Conservation (phyloP, 1,140 invertebrate species). For the Bombus superbus region DNA sequence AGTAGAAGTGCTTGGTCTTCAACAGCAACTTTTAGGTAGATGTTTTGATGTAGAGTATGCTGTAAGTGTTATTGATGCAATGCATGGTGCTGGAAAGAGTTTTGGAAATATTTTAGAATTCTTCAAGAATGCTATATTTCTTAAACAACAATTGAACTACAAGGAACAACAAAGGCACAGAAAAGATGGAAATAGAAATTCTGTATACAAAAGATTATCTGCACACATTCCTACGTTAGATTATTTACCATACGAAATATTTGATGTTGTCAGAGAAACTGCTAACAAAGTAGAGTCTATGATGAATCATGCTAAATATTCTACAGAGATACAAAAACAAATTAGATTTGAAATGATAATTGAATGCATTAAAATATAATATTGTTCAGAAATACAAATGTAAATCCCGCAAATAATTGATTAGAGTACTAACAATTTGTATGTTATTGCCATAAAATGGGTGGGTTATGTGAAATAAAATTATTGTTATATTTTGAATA, state of each 20-base stretch:
- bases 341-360: conserved; percentile 29
- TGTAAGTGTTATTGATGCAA: conserved; percentile 93
- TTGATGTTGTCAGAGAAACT: conserved; percentile 92
- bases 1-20: conserved; percentile 92
- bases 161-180: conserved; percentile 90
- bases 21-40: conserved; percentile 93
- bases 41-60: conserved; percentile 98
- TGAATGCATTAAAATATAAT: not conserved
- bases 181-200: conserved; percentile 88
- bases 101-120: conserved; percentile 95
- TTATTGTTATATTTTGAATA: not conserved
- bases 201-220: conserved; percentile 93
- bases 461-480: too few relatives aligned
- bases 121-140: conserved; percentile 95
- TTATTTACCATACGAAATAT: conserved; percentile 89
- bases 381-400: conserved; percentile 87
- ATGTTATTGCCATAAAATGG: not conserved
- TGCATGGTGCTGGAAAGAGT: conserved; percentile 90
- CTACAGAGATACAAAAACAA: conserved; percentile 70
- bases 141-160: conserved; percentile 92
- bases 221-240: conserved; percentile 91
- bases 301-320: conserved; percentile 87
- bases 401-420: not conserved
- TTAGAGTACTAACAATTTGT: not conserved
- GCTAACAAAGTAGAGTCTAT: conserved; percentile 92